phyloP scores from a whole-genome alignment of 2,113 vertebrate species.

The Gopherus flavomarginatus region DNA sequence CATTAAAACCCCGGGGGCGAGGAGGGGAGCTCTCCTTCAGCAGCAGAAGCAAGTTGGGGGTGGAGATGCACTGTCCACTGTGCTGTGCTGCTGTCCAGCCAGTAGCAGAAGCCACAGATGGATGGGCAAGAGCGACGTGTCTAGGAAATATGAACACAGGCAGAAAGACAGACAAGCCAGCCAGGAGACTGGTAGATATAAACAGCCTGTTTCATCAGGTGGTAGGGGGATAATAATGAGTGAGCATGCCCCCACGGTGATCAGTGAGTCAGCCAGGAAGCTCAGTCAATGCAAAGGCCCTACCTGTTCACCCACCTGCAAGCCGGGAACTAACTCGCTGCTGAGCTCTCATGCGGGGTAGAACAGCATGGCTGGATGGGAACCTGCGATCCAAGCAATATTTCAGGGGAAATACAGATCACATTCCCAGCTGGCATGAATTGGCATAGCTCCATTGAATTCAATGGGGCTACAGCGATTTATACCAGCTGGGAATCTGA shows the following conservation, averaged over 20 bases:
- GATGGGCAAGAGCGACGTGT: not conserved
- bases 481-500: not conserved
- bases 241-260: accelerated
- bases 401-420: conserved; percentile 6
- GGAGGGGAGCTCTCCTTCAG: not conserved
- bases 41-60: not conserved
- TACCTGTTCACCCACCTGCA: not conserved
- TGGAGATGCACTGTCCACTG: not conserved
- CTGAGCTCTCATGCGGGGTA: not conserved
- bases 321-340: not conserved
- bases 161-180: not conserved
- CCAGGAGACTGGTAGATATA: not conserved
- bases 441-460: not conserved
- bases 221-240: not conserved
- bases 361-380: not conserved
- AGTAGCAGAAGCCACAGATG: not conserved
- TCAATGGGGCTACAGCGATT: not conserved
- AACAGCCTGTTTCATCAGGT: not conserved
- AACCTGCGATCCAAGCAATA: not conserved
- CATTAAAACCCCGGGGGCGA: not conserved
- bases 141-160: not conserved
- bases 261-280: not conserved
- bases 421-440: not conserved
- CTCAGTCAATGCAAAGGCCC: not conserved
- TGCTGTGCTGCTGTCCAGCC: not conserved